Conservation (phyloP, 2,797 vertebrate genomes). For the Pseudopleuronectes americanus region DNA sequence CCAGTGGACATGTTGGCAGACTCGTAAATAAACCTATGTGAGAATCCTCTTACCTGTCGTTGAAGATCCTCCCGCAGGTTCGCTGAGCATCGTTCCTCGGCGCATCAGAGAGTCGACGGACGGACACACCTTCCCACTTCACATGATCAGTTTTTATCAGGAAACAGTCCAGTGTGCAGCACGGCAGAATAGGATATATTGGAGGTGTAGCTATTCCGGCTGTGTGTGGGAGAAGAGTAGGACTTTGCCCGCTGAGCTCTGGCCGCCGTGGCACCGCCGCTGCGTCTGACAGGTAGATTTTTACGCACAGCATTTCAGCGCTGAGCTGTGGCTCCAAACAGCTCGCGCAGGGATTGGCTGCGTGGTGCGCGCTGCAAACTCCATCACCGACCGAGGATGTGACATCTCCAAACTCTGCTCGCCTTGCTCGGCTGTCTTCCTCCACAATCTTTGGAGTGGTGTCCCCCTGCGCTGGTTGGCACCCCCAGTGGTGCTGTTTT, state of each 20-base stretch:
- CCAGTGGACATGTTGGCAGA: not conserved
- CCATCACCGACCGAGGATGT: conserved; percentile 29
- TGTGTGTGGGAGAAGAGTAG: not conserved
- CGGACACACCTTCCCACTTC: conserved; percentile 53
- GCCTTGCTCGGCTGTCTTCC: conserved; percentile 27
- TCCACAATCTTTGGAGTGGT: not conserved
- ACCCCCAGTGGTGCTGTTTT: conserved; percentile 23
- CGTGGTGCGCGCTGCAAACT: conserved; percentile 45
- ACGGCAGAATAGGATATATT: conserved; percentile 17
- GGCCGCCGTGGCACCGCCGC: conserved; percentile 54
- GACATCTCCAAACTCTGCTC: conserved; percentile 41
- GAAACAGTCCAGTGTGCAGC: too few species aligned
- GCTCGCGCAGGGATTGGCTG: conserved; percentile 62
- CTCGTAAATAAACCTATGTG: not conserved
- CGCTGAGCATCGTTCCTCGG: conserved; percentile 71
- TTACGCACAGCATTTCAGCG: conserved; percentile 67
- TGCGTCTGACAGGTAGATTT: conserved; percentile 63
- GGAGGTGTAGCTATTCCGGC: conserved; percentile 36
- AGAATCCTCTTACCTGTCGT: conserved; percentile 68
- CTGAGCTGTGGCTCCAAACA: conserved; percentile 57
- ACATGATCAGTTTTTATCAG: conserved; percentile 43
- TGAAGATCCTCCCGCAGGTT: conserved; percentile 61
- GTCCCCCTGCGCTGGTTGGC: conserved; percentile 11
- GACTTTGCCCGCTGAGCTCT: conserved; percentile 46
- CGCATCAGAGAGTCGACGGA: conserved; percentile 61